Percentiles rank a stretch among this genome's conserved stretches.
phyloP scores from a whole-genome alignment of 2,113 vertebrate genomes.

The Rhadina sibilatrix region DNA sequence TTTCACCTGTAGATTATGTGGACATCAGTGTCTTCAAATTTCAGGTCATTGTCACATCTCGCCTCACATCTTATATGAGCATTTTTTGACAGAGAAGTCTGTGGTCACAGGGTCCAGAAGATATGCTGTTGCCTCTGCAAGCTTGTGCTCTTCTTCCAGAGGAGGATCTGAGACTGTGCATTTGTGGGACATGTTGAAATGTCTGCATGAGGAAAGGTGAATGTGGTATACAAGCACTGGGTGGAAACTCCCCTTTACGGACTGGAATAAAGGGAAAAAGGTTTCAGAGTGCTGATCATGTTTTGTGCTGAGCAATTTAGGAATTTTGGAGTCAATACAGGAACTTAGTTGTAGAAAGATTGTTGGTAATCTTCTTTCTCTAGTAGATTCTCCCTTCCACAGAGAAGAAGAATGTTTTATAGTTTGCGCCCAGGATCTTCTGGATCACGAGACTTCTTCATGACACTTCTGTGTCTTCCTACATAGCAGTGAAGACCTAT shows the following conservation, averaged over 20 bases:
- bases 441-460: neutral
- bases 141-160: neutral
- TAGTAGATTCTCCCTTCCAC: neutral
- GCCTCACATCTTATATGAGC: neutral
- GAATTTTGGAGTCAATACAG: neutral
- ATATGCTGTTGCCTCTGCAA: neutral
- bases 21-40: neutral
- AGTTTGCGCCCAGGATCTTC: neutral
- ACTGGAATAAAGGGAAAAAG: neutral
- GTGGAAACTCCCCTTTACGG: neutral
- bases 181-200: neutral
- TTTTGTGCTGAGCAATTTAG: neutral
- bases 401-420: neutral
- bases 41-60: neutral
- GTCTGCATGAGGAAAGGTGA: neutral
- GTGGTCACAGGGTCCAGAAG: neutral
- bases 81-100: neutral
- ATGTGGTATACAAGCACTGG: accelerated
- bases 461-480: neutral
- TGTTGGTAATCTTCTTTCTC: neutral
- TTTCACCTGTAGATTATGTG: neutral
- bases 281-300: neutral
- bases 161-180: neutral
- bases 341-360: neutral
- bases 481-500: neutral